Conservation (phyloP, 2,113 vertebrate species). For the Ptyas mucosa region DNA sequence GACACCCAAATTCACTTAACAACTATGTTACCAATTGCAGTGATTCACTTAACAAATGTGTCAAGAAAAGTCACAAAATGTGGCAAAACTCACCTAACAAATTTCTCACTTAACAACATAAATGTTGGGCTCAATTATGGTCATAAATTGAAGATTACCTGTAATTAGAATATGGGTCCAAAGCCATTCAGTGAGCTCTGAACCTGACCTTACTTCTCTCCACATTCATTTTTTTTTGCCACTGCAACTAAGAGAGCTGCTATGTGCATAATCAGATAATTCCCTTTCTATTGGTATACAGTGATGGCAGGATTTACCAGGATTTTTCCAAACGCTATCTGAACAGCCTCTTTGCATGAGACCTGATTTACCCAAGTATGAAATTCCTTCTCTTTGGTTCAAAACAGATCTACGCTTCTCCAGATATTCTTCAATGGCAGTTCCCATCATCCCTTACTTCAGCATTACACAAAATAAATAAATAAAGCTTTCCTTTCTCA, state of each 20-base stretch:
- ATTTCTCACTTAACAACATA: too few relatives aligned
- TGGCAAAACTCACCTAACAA: too few relatives aligned
- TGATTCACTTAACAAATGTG: too few relatives aligned
- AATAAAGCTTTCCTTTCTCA: neutral
- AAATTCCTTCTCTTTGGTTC: neutral
- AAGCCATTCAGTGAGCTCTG: neutral
- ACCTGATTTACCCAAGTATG: neutral
- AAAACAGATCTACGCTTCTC: neutral
- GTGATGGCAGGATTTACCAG: neutral
- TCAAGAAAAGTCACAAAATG: too few relatives aligned
- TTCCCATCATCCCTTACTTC: neutral
- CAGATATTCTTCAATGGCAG: neutral
- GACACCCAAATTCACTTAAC: too few relatives aligned
- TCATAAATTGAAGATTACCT: too few relatives aligned
- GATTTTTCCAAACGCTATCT: neutral
- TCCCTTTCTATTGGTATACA: neutral
- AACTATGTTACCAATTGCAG: too few relatives aligned
- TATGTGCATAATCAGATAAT: neutral
- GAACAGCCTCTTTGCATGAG: neutral
- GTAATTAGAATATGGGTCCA: neutral
- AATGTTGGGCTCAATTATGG: too few relatives aligned
- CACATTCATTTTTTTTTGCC: neutral
- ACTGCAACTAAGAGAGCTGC: neutral
- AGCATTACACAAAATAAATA: neutral
- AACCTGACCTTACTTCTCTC: neutral